These are phyloP conservation scores for Araneus ventricosus DNA, from an alignment of 1,140 invertebrate genomes.

Conservation along the genomic window DNA sequence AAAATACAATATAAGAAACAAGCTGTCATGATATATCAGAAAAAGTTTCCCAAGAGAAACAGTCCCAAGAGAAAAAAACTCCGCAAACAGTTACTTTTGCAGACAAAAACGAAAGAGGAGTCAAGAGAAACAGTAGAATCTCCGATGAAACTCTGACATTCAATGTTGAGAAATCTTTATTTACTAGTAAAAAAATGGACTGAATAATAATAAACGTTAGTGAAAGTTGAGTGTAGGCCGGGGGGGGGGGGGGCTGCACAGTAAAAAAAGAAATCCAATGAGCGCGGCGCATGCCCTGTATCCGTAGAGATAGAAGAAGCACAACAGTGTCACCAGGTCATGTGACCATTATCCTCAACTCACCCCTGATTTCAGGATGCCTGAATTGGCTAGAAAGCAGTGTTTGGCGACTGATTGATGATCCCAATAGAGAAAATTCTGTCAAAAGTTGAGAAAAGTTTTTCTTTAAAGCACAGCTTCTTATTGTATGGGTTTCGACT, in stretches of 20 bases:
- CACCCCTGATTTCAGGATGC: background rate
- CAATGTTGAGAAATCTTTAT: conserved; percentile 14
- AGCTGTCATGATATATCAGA: no score
- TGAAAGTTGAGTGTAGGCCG: background rate
- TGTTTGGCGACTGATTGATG: background rate
- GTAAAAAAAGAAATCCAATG: background rate
- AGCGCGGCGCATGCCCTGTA: conserved; percentile 58
- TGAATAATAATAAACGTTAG: background rate
- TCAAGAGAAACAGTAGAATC: background rate
- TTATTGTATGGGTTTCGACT: background rate
- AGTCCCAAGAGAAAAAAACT: no score
- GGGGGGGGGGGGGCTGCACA: background rate
- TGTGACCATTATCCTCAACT: conserved; percentile 65
- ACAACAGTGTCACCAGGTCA: conserved; percentile 75
- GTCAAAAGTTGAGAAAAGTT: background rate
- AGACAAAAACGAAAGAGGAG: background rate
- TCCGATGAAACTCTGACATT: background rate
- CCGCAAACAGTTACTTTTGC: no score
- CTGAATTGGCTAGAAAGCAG: background rate
- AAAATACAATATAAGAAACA: no score
- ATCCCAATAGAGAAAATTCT: background rate
- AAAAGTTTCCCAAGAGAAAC: no score
- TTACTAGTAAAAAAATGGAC: conserved; percentile 40
- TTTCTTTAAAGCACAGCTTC: background rate
- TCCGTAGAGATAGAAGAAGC: conserved; percentile 71